Base-by-base conservation (phyloP, 2,888 invertebrate genomes). In the Polyommatus icarus region DNA sequence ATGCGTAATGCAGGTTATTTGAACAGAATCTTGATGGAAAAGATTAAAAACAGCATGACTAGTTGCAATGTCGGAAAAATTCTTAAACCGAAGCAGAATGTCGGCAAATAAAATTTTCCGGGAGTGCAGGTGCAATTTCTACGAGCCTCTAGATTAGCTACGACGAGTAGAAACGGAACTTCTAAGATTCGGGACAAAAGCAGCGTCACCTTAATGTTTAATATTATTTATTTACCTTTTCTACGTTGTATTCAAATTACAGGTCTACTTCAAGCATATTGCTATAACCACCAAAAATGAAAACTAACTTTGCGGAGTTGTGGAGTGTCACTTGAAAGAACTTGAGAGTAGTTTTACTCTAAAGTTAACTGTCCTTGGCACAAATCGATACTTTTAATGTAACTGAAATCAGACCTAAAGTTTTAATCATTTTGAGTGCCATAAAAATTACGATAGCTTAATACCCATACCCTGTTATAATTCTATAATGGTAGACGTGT, bases 41-140 rank as follows among this genome's bases (percentile, higher is more conserved):
- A 61, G 1, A 10, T 12, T 10, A 24, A 12, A 20, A 8, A 61
- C 20, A 24, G 18, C n/a, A 7, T 8, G 61, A 12, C 12, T 59
- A 8, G 59, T 4, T 61, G 12, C 61, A 78, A 73, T 76, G 80
- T 79, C 78, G 78, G 76, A 71, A 81, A 78, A 80, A 81, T 80
- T 80, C 78, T 77, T 77, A 76, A 76, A 78, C 72, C 7, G 78
- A 79, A 79, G 80, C 77, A 61, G 61, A 61, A 61, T 12, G 61
- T 61, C 77, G 82, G 82, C 82, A 85, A 86, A 87, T 85, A 86
- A 84, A 86, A 85, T 85, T 84, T 84, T 83, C 83, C 77, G 61
- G 78, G 78, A 80, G 76, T 80, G 79, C 79, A 82, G 81, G 80
- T 82, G 79, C 77, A 82, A 82, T 79, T 81, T 79, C 80, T 80